Evolutionary conservation across 2,888 invertebrate genomes (phyloP).

Genomic region (Apodemia mormo): DNA sequence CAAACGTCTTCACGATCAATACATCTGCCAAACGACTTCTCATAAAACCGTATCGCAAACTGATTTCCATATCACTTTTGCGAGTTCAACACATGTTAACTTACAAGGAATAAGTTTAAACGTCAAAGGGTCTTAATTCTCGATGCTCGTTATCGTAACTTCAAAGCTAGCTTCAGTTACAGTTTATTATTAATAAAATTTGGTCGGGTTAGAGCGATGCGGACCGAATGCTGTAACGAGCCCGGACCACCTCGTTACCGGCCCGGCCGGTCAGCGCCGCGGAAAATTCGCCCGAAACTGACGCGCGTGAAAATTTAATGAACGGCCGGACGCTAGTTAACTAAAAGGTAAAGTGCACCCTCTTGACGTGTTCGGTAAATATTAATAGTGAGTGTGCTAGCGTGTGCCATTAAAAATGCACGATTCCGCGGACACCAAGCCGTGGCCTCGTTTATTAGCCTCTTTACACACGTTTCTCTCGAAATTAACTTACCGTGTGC

Average conservation of each 20-base stretch:
- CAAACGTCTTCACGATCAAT: not conserved
- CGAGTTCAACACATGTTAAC: constrained; percentile 41
- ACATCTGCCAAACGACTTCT: not conserved
- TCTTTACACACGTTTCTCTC: constrained; percentile 55
- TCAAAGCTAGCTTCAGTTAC: constrained; percentile 78
- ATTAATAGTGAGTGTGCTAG: constrained; percentile 80
- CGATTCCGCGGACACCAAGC: constrained; percentile 74
- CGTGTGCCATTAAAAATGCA: constrained; percentile 80
- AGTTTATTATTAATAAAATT: constrained; percentile 81
- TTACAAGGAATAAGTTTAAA: constrained; percentile 57
- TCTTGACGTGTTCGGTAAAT: constrained; percentile 82
- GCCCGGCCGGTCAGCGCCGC: constrained; percentile 76
- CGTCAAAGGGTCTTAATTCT: constrained; percentile 77
- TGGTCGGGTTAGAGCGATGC: constrained; percentile 51
- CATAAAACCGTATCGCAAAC: not conserved
- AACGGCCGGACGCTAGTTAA: constrained; percentile 82
- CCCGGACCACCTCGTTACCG: constrained; percentile 53
- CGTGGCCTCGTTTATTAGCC: constrained; percentile 64
- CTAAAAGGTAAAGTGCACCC: constrained; percentile 83
- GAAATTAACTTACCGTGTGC: constrained; percentile 42
- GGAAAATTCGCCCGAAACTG: constrained; percentile 81
- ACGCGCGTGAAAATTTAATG: constrained; percentile 83
- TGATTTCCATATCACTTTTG: constrained; percentile 16
- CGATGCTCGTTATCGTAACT: constrained; percentile 78
- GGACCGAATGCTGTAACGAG: constrained; percentile 16